Evolutionary conservation across 1,140 invertebrate species (phyloP).

Genomic region (Thalassaphorura encarpata): DNA sequence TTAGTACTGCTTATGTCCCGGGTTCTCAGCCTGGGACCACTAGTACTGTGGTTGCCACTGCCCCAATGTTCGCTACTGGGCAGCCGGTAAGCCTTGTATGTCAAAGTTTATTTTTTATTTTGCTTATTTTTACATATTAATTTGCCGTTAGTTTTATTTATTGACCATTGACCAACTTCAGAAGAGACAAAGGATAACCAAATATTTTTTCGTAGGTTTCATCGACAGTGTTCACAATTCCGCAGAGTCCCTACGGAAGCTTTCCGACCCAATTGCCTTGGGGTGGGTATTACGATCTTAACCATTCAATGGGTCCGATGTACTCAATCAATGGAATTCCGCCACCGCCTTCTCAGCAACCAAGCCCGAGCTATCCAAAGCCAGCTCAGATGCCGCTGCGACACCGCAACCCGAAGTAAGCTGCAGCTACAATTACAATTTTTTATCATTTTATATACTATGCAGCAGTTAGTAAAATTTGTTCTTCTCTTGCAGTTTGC

Average conservation of each 20-base stretch:
- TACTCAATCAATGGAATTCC: slow-evolving; percentile 56
- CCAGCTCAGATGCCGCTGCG: neutral
- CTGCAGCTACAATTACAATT: too few species aligned
- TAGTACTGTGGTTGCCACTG: slow-evolving; percentile 29
- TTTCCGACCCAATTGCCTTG: slow-evolving; percentile 41
- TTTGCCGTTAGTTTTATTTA: neutral
- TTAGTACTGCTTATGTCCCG: slow-evolving; percentile 34
- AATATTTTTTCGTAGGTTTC: slow-evolving; percentile 25
- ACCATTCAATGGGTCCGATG: slow-evolving; percentile 40
- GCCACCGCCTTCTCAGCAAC: slow-evolving; percentile 1
- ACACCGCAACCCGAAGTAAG: neutral
- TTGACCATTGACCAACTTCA: too few species aligned
- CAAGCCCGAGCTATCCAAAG: neutral
- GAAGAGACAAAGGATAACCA: too few species aligned
- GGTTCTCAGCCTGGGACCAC: slow-evolving; percentile 47
- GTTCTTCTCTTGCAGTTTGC: too few species aligned
- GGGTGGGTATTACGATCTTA: slow-evolving; percentile 56
- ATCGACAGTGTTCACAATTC: slow-evolving; percentile 32
- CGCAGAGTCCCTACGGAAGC: slow-evolving; percentile 20
- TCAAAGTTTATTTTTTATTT: slow-evolving; percentile 12
- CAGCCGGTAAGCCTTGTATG: slow-evolving; percentile 18
- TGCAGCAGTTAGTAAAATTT: too few species aligned
- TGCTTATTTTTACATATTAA: neutral
- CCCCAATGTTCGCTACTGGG: slow-evolving; percentile 29
- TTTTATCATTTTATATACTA: too few species aligned